Base-by-base conservation (phyloP, 1,140 invertebrate species). In the Globodera rostochiensis region DNA sequence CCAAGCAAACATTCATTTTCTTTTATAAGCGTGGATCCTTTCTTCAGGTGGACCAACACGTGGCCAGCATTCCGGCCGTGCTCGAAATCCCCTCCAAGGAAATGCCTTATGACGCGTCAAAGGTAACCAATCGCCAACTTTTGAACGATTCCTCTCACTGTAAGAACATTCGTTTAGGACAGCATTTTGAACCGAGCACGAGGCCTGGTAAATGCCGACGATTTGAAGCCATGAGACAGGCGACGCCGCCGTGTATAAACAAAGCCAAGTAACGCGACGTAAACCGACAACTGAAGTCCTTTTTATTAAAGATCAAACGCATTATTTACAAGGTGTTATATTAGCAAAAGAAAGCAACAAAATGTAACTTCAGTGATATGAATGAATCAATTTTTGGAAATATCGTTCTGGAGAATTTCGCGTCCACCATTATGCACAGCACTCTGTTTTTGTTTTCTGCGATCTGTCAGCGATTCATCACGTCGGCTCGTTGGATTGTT, bases 41-140 rank as follows among this genome's bases (percentile, higher is more conserved):
- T 36, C 6, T 64, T 64, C 6, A 64, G 57, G 97, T 99, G 85
- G 98, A 99, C 90, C 93, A 93, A 46, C 96, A 99, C 90, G 94
- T 93, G 50, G 93, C 94, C 73, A 95, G 96, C 3, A 94, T 98
- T 82, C 98, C 98, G 46, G 93, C 98, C 15, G 95, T 99, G 7
- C 92, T 99, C 74, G 98, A 99, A 93, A 99, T 99, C 88, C 98
- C 98, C 45, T 98, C 96, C 25, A 99, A 99, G 91, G 97, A 99
- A 91, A 95, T 97, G 91, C 98, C 98, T 0, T 99, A 99, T 91
- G 97, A 99, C 92, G 95, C 98, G 57, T 94, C 93, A 86, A 99
- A 99, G 91, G 97, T 89, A 50, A 4, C 74, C 67, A 64, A 7
- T 66, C 45, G 11, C 19, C 11, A 9, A 8, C 3, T 4, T 2